phyloP scores from a whole-genome alignment of 2,797 vertebrate species.

The Channa striata region DNA sequence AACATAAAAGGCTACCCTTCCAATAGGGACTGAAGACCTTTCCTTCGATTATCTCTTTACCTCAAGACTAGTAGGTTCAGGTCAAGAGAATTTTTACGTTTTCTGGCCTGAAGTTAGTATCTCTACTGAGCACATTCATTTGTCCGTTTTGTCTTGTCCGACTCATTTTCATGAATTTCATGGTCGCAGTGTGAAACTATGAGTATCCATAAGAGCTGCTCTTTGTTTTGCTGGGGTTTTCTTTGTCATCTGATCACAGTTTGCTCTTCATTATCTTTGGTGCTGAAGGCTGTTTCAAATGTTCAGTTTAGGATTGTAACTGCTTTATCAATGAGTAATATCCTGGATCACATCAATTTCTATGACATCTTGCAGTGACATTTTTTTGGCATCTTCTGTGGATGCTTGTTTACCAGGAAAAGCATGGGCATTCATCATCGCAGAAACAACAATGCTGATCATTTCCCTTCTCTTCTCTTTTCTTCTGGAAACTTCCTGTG shows the following conservation, averaged over 20 bases:
- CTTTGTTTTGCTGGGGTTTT: slow-evolving; percentile 34
- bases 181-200: slow-evolving; percentile 46
- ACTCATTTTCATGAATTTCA: slow-evolving; percentile 33
- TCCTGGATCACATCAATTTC: slow-evolving; percentile 17
- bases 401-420: slow-evolving; percentile 3
- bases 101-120: background rate
- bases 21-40: slow-evolving; percentile 9
- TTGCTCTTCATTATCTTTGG: slow-evolving; percentile 14
- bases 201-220: slow-evolving; percentile 39
- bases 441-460: slow-evolving; percentile 21
- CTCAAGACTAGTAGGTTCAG: slow-evolving; percentile 40
- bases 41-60: slow-evolving; percentile 42
- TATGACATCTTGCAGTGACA: slow-evolving; percentile 37
- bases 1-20: slow-evolving; percentile 58
- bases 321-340: slow-evolving; percentile 44
- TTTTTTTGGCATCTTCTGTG: slow-evolving; percentile 25
- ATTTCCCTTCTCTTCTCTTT: slow-evolving; percentile 36
- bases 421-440: slow-evolving; percentile 25
- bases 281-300: slow-evolving; percentile 15
- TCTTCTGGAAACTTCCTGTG: slow-evolving; percentile 35
- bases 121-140: slow-evolving; percentile 35
- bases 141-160: slow-evolving; percentile 27
- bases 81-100: slow-evolving; percentile 36
- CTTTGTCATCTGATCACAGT: slow-evolving; percentile 26
- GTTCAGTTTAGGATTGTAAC: slow-evolving; percentile 32